Conservation (phyloP, 1,140 invertebrate species). For the Drosophila arizonae region DNA sequence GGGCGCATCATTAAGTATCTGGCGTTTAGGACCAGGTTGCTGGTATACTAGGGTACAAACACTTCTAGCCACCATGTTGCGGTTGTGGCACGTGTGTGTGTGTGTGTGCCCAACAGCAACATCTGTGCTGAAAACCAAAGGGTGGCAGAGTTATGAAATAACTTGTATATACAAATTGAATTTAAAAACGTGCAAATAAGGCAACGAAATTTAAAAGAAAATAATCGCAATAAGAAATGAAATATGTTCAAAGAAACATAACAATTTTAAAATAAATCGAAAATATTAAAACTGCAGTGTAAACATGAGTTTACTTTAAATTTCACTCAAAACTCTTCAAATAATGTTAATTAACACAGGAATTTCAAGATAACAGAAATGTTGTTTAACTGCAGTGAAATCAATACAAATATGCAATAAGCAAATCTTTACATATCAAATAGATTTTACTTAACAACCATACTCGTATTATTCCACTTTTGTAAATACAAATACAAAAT, state of each 20-base stretch:
- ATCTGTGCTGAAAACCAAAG: constrained; percentile 25
- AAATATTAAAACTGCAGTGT: too few relatives aligned
- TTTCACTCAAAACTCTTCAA: not conserved
- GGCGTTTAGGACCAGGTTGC: not conserved
- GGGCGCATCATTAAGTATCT: constrained; percentile 45
- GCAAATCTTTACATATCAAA: not conserved
- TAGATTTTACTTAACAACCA: not conserved
- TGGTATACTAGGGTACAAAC: not conserved
- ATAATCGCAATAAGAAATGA: too few relatives aligned
- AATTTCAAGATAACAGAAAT: too few relatives aligned
- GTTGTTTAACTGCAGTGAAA: not conserved
- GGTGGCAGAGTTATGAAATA: constrained; percentile 10
- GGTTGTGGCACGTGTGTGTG: constrained; percentile 53
- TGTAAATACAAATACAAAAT: constrained; percentile 35
- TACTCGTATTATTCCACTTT: constrained; percentile 43
- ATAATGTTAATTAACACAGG: not conserved
- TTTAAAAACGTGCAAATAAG: constrained; percentile 16
- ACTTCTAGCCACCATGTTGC: constrained; percentile 32
- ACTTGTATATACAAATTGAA: constrained; percentile 17
- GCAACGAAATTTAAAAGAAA: not conserved
- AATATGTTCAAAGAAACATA: too few relatives aligned
- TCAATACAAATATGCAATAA: not conserved
- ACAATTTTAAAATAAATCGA: too few relatives aligned
- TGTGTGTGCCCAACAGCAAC: constrained; percentile 30
- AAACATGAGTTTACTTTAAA: too few relatives aligned